A percentile compares a stretch with the other conserved stretches of the same genome.
Evolutionary conservation across 2,888 invertebrate genomes (phyloP).

Genomic region (Rhagonycha lutea): DNA sequence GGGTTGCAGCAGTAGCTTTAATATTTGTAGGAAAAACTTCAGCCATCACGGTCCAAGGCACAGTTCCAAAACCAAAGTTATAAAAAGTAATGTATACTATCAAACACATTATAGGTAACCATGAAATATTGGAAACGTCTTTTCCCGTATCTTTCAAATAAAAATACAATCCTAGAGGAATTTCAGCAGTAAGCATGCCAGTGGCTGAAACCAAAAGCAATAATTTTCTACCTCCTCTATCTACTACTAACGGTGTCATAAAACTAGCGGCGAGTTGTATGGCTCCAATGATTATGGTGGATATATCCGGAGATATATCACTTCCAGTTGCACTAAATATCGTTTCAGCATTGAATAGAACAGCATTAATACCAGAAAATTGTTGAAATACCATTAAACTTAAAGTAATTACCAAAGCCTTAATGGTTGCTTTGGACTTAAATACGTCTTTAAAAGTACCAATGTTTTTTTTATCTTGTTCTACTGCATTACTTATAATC

Average conservation of each 20-base stretch:
- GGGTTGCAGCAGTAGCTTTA: not conserved
- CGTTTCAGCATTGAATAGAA: not conserved
- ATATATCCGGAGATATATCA: not conserved
- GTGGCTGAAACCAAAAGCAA: not conserved
- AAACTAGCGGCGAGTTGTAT: not conserved
- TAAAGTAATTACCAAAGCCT: not conserved
- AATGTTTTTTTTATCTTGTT: constrained; percentile 51
- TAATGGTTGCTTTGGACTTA: constrained; percentile 54
- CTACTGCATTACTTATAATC: constrained; percentile 60
- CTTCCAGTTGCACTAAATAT: constrained; percentile 43
- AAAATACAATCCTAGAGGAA: not conserved
- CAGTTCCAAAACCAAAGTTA: not conserved
- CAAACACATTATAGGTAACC: not conserved
- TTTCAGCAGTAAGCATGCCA: not conserved
- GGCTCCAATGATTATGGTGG: not conserved
- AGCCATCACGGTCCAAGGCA: not conserved
- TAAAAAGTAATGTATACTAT: not conserved
- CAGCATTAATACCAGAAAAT: not conserved
- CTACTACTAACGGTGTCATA: not conserved
- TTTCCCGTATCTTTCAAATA: not conserved
- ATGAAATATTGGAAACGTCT: not conserved
- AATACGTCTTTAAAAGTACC: constrained; percentile 44
- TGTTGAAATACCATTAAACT: not conserved
- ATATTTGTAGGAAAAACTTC: not conserved
- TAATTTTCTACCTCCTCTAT: not conserved